Conservation (phyloP, 2,797 vertebrate species). For the Tympanoctomys barrerae region DNA sequence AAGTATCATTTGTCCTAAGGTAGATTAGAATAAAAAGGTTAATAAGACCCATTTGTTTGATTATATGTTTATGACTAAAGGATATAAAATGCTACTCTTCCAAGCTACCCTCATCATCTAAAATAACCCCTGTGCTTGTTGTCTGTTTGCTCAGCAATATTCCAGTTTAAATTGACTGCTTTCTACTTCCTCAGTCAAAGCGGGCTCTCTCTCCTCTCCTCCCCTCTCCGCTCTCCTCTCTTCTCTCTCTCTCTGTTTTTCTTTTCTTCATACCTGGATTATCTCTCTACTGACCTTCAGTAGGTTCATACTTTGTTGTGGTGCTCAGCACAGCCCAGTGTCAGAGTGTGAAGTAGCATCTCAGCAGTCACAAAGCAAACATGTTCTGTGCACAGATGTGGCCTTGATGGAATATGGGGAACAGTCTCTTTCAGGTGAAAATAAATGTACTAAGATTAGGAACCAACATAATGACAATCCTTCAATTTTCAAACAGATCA, state of each 20-base stretch:
- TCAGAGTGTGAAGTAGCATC: background rate
- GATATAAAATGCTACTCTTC: slow-evolving; percentile 1
- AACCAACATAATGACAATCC: background rate
- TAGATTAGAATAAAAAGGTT: background rate
- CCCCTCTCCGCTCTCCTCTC: no score
- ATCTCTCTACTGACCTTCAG: slow-evolving; percentile 45
- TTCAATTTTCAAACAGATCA: slow-evolving; percentile 38
- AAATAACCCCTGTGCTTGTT: background rate
- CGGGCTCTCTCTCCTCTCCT: background rate
- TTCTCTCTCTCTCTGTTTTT: background rate
- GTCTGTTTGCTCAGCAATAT: background rate
- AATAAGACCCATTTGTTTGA: background rate
- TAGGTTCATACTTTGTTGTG: slow-evolving; percentile 27
- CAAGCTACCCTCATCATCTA: background rate
- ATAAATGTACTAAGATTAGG: slow-evolving; percentile 28
- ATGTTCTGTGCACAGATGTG: slow-evolving; percentile 34
- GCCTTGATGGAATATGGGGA: slow-evolving; percentile 17
- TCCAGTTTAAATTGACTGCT: background rate
- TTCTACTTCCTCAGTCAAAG: background rate
- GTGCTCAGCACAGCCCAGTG: background rate
- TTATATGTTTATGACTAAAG: slow-evolving; percentile 27
- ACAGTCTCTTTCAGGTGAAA: slow-evolving; percentile 53
- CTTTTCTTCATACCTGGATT: background rate
- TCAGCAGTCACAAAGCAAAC: background rate
- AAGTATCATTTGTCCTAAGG: background rate